Evolutionary conservation across 2,888 invertebrate genomes (phyloP).

Genomic region (Beris chalybata): DNA sequence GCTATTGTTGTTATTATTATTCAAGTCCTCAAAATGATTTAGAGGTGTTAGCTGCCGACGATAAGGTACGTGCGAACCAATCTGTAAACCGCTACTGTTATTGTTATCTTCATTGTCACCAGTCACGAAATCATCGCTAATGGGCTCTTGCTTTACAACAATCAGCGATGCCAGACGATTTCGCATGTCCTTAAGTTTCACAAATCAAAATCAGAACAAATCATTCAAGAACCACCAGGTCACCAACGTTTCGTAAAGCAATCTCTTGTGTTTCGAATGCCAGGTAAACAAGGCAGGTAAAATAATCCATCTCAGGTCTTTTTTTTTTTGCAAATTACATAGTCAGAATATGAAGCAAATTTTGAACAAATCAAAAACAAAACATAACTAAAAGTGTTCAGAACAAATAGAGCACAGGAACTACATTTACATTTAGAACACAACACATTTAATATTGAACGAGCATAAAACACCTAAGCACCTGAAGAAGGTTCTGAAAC

Average conservation of each 20-base stretch:
- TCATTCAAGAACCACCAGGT: not conserved
- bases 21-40: constrained; percentile 19
- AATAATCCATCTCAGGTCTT: constrained; percentile 22
- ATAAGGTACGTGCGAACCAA: constrained; percentile 16
- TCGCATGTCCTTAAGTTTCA: constrained; percentile 48
- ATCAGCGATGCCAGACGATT: constrained; percentile 56
- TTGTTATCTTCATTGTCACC: constrained; percentile 36
- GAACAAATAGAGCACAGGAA: constrained; percentile 33
- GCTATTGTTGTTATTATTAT: constrained; percentile 31
- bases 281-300: not conserved
- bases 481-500: constrained; percentile 52
- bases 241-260: too few relatives aligned
- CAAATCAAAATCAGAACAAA: constrained; percentile 12
- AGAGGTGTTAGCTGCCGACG: constrained; percentile 7
- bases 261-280: too few relatives aligned
- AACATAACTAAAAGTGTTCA: constrained; percentile 13
- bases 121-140: constrained; percentile 39
- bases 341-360: not conserved
- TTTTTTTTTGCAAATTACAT: constrained; percentile 23
- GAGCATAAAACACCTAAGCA: constrained; percentile 47
- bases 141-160: constrained; percentile 56
- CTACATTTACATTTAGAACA: constrained; percentile 38
- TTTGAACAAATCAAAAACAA: not conserved
- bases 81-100: constrained; percentile 28
- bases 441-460: constrained; percentile 22